Evolutionary conservation across 2,888 invertebrate genomes (phyloP), one percentile per base, ranked within the genome.

Genomic region (Spialia ferax): DNA sequence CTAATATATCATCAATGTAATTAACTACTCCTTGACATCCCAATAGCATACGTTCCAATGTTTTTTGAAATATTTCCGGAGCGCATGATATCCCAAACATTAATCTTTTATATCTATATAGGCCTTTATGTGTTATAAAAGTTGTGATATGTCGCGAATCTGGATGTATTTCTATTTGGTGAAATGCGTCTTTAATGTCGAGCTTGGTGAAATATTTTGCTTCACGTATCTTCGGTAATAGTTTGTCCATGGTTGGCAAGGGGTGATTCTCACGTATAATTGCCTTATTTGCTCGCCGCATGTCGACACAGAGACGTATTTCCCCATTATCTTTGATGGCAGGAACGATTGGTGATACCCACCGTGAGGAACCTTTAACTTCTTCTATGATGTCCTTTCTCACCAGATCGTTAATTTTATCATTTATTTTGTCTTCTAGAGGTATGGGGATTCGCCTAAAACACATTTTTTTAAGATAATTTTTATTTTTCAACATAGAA

Each of bases 61-160:
- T 77, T 74, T 87, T 84, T 74, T 78, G 76, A 50, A 77, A 79
- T 0, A 70, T 4, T 52, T 77, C 91, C 0, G 85, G 82, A 7
- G 91, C 91, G 60, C 85, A 85, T 1, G 75, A 77, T 10, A 89
- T 80, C 0, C 85, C 85, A 70, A 86, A 87, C 80, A 83, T 82
- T 6, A 86, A 32, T n/a, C 85, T 54, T 71, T 86, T 88, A 69
- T 84, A 90, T 32, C 82, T 69, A 68, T 70, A 85, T 13, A 88
- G 57, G 0, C 85, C 86, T 45, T 72, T 73, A 26, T 74, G 74
- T 4, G 85, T 84, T 7, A 80, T 78, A 69, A 88, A 88, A 2
- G 84, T 85, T 38, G 86, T 86, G 4, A 86, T 79, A 15, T 71
- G 68, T 63, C 81, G 71, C 0, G 79, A 82, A 15, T 77, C 71